Base-by-base conservation (phyloP, 1,140 invertebrate genomes). In the Oncopodura yosiiana region DNA sequence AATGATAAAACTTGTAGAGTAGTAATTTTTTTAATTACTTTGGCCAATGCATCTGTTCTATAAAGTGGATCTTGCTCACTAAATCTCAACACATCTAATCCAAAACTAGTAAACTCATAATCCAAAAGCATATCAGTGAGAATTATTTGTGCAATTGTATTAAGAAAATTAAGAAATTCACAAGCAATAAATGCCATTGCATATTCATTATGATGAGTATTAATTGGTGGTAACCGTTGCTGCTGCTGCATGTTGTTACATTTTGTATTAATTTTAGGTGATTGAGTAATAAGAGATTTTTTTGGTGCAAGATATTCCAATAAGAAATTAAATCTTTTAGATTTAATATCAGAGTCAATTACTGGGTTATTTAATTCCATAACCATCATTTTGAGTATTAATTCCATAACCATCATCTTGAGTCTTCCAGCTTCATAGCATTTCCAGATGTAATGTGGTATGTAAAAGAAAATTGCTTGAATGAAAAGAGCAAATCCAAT, bases 251-350 rank as follows among this genome's bases (percentile, higher is more conserved):
- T n/a, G n/a, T n/a, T n/a, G n/a, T n/a, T n/a, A n/a, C n/a, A n/a
- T n/a, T n/a, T n/a, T n/a, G n/a, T n/a, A n/a, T n/a, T n/a, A n/a
- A n/a, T n/a, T n/a, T n/a, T n/a, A n/a, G n/a, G n/a, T n/a, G n/a
- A n/a, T n/a, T n/a, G n/a, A n/a, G n/a, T n/a, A n/a, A n/a, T 75
- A 90, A 92, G 66, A 93, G 91, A 74, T 92, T 93, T 74, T 93
- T 89, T 89, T 1, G 76, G 74, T 0, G 73, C 65, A 68, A 91
- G 86, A 67, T 91, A 92, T 30, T 88, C 84, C 24, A 90, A 83
- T 3, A 91, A 72, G 0, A 89, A 73, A 58, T 83, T 81, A 55
- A 85, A 83, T 27, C 85, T 77, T 63, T 87, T 84, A 0, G 71
- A 69, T 63, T 87, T 89, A 65, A 78, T 82, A 5, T 82, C 80